A percentile compares a stretch with the other conserved stretches of the same genome.
phyloP scores from a whole-genome alignment of 2,888 invertebrate genomes.

The Horisme vitalbata region DNA sequence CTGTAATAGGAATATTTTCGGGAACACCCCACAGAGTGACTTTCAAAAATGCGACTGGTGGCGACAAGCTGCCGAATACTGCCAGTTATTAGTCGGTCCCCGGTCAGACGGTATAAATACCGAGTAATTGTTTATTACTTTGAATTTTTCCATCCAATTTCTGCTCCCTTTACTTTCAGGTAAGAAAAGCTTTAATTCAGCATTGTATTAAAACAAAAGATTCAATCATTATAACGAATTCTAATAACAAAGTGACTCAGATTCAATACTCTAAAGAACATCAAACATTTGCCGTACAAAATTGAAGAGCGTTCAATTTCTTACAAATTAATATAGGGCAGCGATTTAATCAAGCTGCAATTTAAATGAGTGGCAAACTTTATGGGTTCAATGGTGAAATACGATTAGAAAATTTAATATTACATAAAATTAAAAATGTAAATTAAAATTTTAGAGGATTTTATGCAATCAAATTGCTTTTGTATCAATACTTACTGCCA shows the following conservation, averaged over 20 bases:
- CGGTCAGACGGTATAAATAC: slow-evolving; percentile 22
- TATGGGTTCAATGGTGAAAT: no score
- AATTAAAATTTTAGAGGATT: no score
- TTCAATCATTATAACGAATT: not conserved
- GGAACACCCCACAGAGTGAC: slow-evolving; percentile 64
- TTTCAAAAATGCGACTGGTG: slow-evolving; percentile 57
- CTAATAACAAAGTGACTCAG: slow-evolving; percentile 31
- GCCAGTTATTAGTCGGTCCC: slow-evolving; percentile 38
- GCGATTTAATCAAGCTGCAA: no score
- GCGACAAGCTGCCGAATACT: slow-evolving; percentile 47
- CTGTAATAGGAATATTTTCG: slow-evolving; percentile 73
- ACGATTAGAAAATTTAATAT: no score
- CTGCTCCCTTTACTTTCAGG: not conserved
- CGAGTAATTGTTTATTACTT: slow-evolving; percentile 8
- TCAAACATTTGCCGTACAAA: slow-evolving; percentile 60
- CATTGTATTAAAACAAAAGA: not conserved
- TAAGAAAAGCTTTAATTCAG: not conserved
- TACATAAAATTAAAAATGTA: no score
- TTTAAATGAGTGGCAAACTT: no score
- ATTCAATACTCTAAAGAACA: slow-evolving; percentile 58
- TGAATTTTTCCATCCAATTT: not conserved
- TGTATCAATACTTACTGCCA: no score
- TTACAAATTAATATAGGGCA: slow-evolving; percentile 65
- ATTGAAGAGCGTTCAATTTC: slow-evolving; percentile 60
- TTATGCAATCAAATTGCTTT: no score